Base-by-base conservation (phyloP, 2,113 vertebrate genomes). In the Oryzias woworae region DNA sequence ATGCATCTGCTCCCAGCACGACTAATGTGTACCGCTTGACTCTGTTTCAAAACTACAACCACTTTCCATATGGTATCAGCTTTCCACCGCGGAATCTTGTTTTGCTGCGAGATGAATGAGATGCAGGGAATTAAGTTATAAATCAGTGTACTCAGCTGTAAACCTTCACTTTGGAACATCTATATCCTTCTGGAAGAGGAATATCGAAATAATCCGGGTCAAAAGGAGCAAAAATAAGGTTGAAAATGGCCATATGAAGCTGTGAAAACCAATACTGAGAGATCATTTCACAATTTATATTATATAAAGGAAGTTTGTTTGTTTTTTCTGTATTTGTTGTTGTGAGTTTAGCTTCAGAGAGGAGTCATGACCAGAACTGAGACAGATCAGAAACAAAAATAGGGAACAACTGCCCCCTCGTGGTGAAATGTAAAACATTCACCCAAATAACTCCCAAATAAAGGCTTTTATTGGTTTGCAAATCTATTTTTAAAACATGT, bases 1-100 rank as follows among this genome's bases (percentile, higher is more conserved):
- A 71, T 76, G 83, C 89, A 88, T 91, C 87, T 91, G 89, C 48
- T 78, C 85, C 71, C 86, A 85, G 87, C 81, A 85, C 68, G 80
- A 90, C 79, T 78, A 89, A 82, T 55, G 79, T 65, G 71, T 73
- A 77, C 62, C 69, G 59, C 87, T 87, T 73, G 81, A 86, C 70
- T 85, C 66, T 78, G 66, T 82, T 87, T 86, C 76, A 83, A 80
- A 69, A 77, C 83, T 47, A 80, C 79, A 78, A 85, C 78, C 76
- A 80, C 70, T 71, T 77, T 85, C 85, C 86, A 85, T 87, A 88
- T 83, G 88, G 83, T 85, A 78, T 76, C 84, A 69, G 75, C 51
- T 76, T 31, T 43, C 62, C 78, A 66, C 58, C 62, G 57, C 62
- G 59, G 2, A 55, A 36, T 47, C 61, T 22, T 23, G 45, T 55